Evolutionary conservation across 2,888 invertebrate species (phyloP).

Genomic region (Euzophera pinguis): DNA sequence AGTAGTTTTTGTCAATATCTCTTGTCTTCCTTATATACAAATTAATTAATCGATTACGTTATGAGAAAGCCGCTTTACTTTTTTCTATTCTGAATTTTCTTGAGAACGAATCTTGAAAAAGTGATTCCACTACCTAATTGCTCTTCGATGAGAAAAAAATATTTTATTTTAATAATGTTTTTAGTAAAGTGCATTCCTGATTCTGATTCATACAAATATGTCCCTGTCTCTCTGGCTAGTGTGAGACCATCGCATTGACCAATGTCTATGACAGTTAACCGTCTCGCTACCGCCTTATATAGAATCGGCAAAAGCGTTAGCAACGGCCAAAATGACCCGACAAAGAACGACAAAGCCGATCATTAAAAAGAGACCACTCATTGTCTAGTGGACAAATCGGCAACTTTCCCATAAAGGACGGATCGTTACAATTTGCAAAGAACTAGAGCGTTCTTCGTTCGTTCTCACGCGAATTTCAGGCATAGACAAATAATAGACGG

Average conservation of each 20-base stretch:
- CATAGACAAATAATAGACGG: conserved; percentile 63
- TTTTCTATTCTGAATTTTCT: too few relatives aligned
- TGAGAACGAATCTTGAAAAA: too few relatives aligned
- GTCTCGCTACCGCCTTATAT: conserved; percentile 55
- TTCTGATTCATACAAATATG: too few relatives aligned
- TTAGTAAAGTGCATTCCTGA: too few relatives aligned
- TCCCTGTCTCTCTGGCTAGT: too few relatives aligned
- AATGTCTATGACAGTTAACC: conserved; percentile 35
- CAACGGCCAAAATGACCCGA: conserved; percentile 71
- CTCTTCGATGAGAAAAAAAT: too few relatives aligned
- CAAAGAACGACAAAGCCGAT: conserved; percentile 62
- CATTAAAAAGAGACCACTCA: conserved; percentile 76
- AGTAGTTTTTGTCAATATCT: too few relatives aligned
- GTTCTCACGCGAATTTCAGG: conserved; percentile 74
- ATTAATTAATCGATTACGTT: too few relatives aligned
- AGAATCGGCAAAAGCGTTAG: conserved; percentile 72
- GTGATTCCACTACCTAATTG: too few relatives aligned
- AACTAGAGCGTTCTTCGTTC: conserved; percentile 76
- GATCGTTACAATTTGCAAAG: conserved; percentile 75
- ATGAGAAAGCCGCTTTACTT: too few relatives aligned
- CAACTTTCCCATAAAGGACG: conserved; percentile 63
- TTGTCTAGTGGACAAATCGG: conserved; percentile 63
- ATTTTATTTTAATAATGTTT: too few relatives aligned
- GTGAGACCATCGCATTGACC: background rate
- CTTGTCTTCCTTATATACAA: too few relatives aligned